Base-by-base conservation (phyloP, 2,888 invertebrate genomes). In the Chymomyza caudatula region DNA sequence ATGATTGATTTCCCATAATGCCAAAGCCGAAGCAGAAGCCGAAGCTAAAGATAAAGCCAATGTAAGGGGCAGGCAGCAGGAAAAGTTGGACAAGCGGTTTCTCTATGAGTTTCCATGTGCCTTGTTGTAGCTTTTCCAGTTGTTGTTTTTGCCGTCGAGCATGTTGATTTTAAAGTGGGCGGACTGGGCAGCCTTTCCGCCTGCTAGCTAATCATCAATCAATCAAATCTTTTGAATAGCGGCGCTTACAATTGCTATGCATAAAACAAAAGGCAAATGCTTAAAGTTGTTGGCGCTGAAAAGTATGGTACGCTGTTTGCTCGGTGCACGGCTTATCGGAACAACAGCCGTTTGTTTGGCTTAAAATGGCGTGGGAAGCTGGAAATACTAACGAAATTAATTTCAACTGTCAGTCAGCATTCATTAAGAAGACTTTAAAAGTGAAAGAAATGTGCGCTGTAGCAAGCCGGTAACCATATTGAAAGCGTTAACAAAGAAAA, bases 1-100 rank as follows among this genome's bases (percentile, higher is more conserved):
- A 81, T 83, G 81, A 83, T 83, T 83, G 82, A 83, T 83, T 77
- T 69, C 70, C 72, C 73, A 77, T 80, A 77, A 80, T 78, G 74
- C 68, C 66, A 55, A 43, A 49, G 29, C 57, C 25, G 29, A n/a
- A 23, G 19, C 61, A 37, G 44, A 17, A 42, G 29, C 25, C n/a
- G 29, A 13, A 25, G 19, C 47, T 62, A 42, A 56, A 57, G 25
- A 22, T 54, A 59, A 54, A 58, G 61, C 59, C n/a, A n/a, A 44
- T 13, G 44, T 43, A 19, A 3, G 43, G 19, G 19, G 4, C 13
- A 19, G 13, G 29, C 11, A 19, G 6, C 15, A 3, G 20, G 29
- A 4, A 11, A 37, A 37, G 11, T 37, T 37, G 29, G 11, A 37
- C 29, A 37, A 37, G 11, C 29, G 29, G 29, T 37, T n/a, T n/a